These are phyloP conservation scores for Megalops atlanticus DNA, from an alignment of 2,113 vertebrate genomes.

Conservation along the genomic window DNA sequence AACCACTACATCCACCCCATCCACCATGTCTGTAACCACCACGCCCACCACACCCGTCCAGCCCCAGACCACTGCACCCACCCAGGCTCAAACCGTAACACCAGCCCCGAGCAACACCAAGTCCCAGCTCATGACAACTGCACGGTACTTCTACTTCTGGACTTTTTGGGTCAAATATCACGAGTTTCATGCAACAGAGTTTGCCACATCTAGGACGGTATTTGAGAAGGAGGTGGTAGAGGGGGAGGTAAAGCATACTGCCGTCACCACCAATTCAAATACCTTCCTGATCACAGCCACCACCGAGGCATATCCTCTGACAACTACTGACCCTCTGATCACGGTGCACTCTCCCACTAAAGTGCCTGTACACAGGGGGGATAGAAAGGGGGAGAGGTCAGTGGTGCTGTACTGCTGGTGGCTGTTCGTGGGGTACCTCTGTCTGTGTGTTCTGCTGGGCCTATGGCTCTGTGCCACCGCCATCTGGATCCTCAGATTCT, in stretches of 20 bases:
- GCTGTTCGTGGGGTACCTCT: slow-evolving; percentile 48
- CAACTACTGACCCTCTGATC: not conserved
- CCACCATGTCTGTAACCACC: not conserved
- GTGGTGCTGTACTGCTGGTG: slow-evolving; percentile 60
- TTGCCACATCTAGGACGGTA: not conserved
- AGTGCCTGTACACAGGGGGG: not conserved
- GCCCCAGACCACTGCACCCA: not conserved
- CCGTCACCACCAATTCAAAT: not conserved
- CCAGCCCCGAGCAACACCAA: not conserved
- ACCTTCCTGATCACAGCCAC: not conserved
- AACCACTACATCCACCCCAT: not conserved
- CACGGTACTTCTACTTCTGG: not conserved
- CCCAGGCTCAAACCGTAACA: not conserved
- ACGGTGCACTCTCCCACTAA: not conserved
- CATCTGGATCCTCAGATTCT: slow-evolving; percentile 44
- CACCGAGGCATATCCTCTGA: not conserved
- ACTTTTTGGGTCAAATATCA: not conserved
- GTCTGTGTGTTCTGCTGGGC: slow-evolving; percentile 47
- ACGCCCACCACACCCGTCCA: not conserved
- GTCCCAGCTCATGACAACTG: not conserved
- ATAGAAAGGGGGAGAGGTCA: not conserved
- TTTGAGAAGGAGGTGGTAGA: not conserved
- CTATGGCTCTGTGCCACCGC: slow-evolving; percentile 25
- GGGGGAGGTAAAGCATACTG: not conserved
- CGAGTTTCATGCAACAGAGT: not conserved